A percentile compares a stretch with the other conserved stretches of the same genome.
phyloP scores from a whole-genome alignment of 2,888 invertebrate genomes.

The Cryptophagus acutangulus region DNA sequence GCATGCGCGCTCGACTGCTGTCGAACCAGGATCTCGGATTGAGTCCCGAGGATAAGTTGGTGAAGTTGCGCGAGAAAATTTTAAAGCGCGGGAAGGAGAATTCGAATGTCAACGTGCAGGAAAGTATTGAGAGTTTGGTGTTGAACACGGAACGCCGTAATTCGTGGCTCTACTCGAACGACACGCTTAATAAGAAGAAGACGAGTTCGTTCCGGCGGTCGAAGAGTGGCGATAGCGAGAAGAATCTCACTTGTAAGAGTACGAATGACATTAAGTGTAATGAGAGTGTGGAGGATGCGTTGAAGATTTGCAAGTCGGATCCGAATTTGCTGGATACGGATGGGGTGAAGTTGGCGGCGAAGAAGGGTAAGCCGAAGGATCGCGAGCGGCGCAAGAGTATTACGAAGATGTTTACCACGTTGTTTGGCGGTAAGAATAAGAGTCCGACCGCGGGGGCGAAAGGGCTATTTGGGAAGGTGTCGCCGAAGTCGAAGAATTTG shows the following conservation, averaged over 20 bases:
- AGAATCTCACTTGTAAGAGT: conserved; percentile 10
- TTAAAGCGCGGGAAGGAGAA: conserved; percentile 28
- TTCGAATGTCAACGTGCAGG: conserved; percentile 32
- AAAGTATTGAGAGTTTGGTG: conserved; percentile 35
- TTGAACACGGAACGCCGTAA: conserved; percentile 37
- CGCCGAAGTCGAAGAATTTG: conserved; percentile 59
- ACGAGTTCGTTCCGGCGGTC: conserved; percentile 39
- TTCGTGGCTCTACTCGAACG: conserved; percentile 40
- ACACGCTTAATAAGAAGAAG: conserved; percentile 39
- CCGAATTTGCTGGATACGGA: conserved; percentile 42
- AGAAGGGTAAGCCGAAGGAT: conserved; percentile 55
- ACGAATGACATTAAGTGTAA: conserved; percentile 29
- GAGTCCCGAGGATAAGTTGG: conserved; percentile 64
- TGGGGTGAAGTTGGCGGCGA: conserved; percentile 37
- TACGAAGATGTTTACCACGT: conserved; percentile 77
- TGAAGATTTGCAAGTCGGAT: conserved; percentile 44
- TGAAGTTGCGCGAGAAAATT: conserved; percentile 51
- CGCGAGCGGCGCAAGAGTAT: conserved; percentile 74
- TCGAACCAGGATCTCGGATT: conserved; percentile 70
- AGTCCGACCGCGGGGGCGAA: conserved; percentile 44
- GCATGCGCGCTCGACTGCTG: conserved; percentile 59
- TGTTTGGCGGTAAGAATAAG: conserved; percentile 76
- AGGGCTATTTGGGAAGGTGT: conserved; percentile 55
- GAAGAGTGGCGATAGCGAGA: conserved; percentile 36
- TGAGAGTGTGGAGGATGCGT: conserved; percentile 13